A percentile compares a stretch with the other conserved stretches of the same genome.
These are phyloP conservation scores for Mnemiopsis leidyi DNA, from an alignment of 37 sponge, comb jelly and placozoan species.

Conservation along the genomic window DNA sequence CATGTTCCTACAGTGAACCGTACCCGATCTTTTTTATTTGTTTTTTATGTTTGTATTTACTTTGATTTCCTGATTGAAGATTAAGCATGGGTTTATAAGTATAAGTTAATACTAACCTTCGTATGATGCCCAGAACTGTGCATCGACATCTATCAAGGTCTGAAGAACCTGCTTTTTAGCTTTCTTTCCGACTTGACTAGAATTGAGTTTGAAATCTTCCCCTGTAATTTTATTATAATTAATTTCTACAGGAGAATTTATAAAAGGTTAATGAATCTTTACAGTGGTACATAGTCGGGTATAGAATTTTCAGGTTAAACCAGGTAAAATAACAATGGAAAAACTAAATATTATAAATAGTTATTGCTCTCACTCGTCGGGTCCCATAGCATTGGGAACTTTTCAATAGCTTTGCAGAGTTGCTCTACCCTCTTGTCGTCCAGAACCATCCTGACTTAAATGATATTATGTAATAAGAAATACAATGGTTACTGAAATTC, in stretches of 20 bases:
- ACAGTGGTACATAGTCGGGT: not conserved
- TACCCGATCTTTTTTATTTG: not conserved
- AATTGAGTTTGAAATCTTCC: constrained; percentile 6
- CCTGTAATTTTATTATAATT: not conserved
- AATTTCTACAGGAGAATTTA: constrained; percentile 1
- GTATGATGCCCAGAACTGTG: not conserved
- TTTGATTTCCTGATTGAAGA: not conserved
- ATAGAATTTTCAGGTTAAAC: not conserved
- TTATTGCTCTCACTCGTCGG: not conserved
- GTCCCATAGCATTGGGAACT: not conserved
- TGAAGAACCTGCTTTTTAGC: not conserved
- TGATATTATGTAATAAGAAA: constrained; percentile 9
- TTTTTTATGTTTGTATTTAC: not conserved
- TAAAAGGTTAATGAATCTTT: not conserved
- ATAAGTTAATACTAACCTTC: constrained; percentile 20
- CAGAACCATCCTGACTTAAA: constrained; percentile 1
- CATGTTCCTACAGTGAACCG: not conserved
- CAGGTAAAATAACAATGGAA: not conserved
- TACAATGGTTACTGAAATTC: not conserved
- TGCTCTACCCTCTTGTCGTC: not conserved
- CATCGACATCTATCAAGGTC: not conserved
- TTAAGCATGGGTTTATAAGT: no score
- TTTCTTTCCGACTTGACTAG: not conserved
- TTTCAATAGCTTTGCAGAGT: constrained; percentile 23
- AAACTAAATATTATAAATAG: not conserved